A percentile compares a stretch with the other conserved stretches of the same genome.
phyloP scores from a whole-genome alignment of 2,113 vertebrate species.

The Ariopsis seemanni region DNA sequence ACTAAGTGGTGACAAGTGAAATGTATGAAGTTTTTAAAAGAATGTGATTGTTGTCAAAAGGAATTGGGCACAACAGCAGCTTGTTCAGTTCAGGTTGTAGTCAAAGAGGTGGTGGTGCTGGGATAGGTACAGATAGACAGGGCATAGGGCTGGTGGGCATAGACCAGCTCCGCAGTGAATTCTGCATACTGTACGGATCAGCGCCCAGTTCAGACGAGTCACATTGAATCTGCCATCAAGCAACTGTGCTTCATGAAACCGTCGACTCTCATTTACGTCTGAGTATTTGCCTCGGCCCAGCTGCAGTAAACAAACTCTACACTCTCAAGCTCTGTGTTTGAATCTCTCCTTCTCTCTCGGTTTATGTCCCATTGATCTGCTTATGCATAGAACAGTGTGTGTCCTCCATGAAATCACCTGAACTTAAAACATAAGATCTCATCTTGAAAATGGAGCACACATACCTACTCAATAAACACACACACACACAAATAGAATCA shows the following conservation, averaged over 20 bases:
- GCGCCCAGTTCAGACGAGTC: slow-evolving; percentile 97
- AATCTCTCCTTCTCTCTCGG: slow-evolving; percentile 40
- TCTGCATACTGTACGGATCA: slow-evolving; percentile 99
- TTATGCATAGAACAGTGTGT: slow-evolving; percentile 70
- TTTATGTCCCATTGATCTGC: slow-evolving; percentile 11
- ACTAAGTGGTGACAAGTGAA: slow-evolving; percentile 87
- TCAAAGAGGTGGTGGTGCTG: slow-evolving; percentile 78
- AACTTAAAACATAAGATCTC: slow-evolving; percentile 70
- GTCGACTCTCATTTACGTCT: slow-evolving; percentile 97
- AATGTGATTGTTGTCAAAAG: slow-evolving; percentile 97
- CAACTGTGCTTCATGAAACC: slow-evolving; percentile 96
- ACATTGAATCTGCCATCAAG: slow-evolving; percentile 96
- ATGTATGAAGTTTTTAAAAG: slow-evolving; percentile 82
- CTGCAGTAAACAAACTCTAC: slow-evolving; percentile 88
- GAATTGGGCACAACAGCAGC: slow-evolving; percentile 83
- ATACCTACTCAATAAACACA: neutral
- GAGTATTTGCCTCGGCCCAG: slow-evolving; percentile 82
- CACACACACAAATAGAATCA: neutral
- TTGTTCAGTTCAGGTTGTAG: slow-evolving; percentile 85
- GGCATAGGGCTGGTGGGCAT: slow-evolving; percentile 93
- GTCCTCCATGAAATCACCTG: slow-evolving; percentile 64
- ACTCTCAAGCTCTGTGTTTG: slow-evolving; percentile 73
- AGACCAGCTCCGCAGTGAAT: slow-evolving; percentile 93
- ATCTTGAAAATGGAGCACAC: slow-evolving; percentile 53
- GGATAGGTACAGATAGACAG: slow-evolving; percentile 71